Evolutionary conservation across 1,140 invertebrate species (phyloP), one percentile per base, ranked within the genome.

Genomic region (Drosophila triauraria): DNA sequence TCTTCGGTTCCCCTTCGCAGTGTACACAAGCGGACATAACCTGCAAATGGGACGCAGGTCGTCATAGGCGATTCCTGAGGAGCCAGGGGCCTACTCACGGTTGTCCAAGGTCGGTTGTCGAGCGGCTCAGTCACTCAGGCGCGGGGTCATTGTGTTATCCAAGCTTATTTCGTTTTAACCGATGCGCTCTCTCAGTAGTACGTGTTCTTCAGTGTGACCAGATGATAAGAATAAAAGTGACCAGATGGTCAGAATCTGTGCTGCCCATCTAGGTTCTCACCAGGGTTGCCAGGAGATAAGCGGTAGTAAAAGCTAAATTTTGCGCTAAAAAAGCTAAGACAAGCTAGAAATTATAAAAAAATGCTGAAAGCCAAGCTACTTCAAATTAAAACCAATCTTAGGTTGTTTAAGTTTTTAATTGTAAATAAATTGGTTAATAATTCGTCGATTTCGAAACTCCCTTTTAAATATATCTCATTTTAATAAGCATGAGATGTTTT

Each of bases 1-100:
- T 78, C 63, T 78, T 69, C 74, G 48, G n/a, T 30, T 72, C 53
- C 68, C 70, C 44, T 58, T 71, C 53, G 46, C 38, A 71, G 69
- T 72, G 67, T 72, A 72, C 54, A 74, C 53, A 74, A 76, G 54
- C 75, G 44, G 50, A 78, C 75, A 78, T 78, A 78, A 78, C 75
- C 75, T 78, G 63, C 30, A 69, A 69, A 20, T 8, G 20, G 30
- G n/a, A 50, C 7, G 46, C 20, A 25, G 8, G 38, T 15, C 3
- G 38, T 20, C 17, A 25, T 32, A 25, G 15, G 10, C n/a, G 10
- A 10, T n/a, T 23, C 7, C 23, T 10, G 15, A 7, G 20, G 44
- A 43, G 38, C 30, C 38, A 40, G 40, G 20, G 27, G 23, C 30
- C 12, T 23, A 72, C 67, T 30, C 51, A 72, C 70, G 20, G 27